Conservation (phyloP, 2,113 vertebrate species). For the Fregetta grallaria region DNA sequence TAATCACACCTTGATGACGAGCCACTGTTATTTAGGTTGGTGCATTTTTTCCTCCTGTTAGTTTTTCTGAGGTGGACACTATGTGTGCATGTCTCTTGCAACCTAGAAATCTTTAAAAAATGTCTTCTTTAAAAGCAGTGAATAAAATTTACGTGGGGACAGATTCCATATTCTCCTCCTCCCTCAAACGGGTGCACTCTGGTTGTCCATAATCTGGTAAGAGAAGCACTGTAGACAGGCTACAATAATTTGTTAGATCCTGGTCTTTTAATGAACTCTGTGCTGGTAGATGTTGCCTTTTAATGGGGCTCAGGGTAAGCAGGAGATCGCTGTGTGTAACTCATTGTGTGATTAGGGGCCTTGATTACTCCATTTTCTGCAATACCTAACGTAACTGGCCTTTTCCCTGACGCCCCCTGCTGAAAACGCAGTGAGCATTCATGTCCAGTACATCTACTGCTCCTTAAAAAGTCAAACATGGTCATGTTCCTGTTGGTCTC, state of each 20-base stretch:
- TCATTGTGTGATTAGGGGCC: background rate
- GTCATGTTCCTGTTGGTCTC: background rate
- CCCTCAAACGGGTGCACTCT: background rate
- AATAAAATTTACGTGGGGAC: background rate
- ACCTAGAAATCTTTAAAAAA: background rate
- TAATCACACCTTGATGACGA: background rate
- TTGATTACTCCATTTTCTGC: background rate
- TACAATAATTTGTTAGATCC: background rate
- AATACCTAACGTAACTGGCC: background rate
- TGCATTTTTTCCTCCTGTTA: background rate
- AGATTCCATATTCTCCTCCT: background rate
- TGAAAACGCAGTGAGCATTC: background rate
- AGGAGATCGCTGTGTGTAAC: accelerated
- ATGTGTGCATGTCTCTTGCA: accelerated
- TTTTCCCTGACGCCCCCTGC: background rate
- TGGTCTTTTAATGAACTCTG: background rate
- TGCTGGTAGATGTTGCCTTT: background rate
- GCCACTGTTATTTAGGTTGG: background rate
- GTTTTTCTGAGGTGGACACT: background rate
- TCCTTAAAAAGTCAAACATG: background rate
- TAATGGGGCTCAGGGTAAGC: background rate
- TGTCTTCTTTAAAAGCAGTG: background rate
- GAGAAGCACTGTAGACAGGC: background rate
- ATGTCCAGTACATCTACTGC: background rate
- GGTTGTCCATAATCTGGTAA: background rate